These are phyloP conservation scores for Drosophila rubida DNA, from an alignment of 2,888 invertebrate genomes.

Conservation along the genomic window DNA sequence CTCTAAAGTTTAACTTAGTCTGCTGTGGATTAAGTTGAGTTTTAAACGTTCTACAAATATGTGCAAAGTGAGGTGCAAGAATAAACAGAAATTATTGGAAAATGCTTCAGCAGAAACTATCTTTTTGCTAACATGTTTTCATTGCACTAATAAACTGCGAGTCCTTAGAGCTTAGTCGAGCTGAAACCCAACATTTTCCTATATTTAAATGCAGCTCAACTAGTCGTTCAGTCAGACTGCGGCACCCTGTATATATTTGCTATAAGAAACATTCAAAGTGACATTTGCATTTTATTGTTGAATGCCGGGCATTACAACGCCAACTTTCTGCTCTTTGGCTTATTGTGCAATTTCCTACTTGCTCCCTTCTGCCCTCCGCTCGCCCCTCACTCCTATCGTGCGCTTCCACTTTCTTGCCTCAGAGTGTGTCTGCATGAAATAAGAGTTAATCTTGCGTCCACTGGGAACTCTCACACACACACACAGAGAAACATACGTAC, in stretches of 20 bases:
- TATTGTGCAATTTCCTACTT: constrained; percentile 63
- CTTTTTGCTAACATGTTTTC: too few species aligned
- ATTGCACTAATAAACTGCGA: too few species aligned
- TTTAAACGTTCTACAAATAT: too few species aligned
- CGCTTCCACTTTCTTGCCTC: constrained; percentile 49
- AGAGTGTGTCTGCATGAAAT: constrained; percentile 67
- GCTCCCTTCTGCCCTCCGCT: not conserved
- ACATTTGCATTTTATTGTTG: constrained; percentile 76
- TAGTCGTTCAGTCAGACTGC: too few species aligned
- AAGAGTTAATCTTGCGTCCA: constrained; percentile 76
- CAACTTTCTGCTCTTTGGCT: constrained; percentile 68
- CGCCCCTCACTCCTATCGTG: constrained; percentile 11
- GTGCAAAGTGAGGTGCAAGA: too few species aligned
- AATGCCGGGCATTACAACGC: constrained; percentile 61
- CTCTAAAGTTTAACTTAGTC: too few species aligned
- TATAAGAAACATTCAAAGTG: constrained; percentile 62
- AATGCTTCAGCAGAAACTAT: too few species aligned
- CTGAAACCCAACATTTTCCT: too few species aligned
- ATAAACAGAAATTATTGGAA: too few species aligned
- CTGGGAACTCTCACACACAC: constrained; percentile 46
- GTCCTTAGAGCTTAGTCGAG: too few species aligned
- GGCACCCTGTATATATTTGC: constrained; percentile 49
- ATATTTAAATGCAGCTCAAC: not conserved
- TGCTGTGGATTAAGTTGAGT: too few species aligned
- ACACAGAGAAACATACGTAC: constrained; percentile 12